Base-by-base conservation (phyloP, 1,140 invertebrate species). In the Chironomus tepperi region DNA sequence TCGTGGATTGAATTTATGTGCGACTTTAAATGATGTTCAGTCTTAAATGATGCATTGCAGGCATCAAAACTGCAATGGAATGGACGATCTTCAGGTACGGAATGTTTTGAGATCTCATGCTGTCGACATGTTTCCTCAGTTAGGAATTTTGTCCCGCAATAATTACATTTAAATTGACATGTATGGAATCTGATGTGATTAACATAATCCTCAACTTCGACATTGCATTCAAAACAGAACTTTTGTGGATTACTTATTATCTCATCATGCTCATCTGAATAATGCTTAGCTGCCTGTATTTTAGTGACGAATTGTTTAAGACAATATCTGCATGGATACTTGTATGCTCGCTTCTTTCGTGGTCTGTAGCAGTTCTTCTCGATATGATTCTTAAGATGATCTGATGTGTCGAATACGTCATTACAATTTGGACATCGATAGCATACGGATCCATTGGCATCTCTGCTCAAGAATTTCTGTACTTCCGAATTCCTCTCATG, bases 241-340 rank as follows among this genome's bases (percentile, higher is more conserved):
- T 57, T 57, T 57, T 57, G 47, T 57, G 47, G 47, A 15, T 57
- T 57, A n/a, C n/a, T n/a, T n/a, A 57, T 57, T 57, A n/a, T 57
- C 1, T 15, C 12, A 57, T 57, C 12, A 15, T 57, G 47, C 12
- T 15, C 5, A 5, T 57, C 47, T 1, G 15, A 57, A 57, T 57
- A 57, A 15, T 57, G 47, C 12, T 15, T 57, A n/a, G 47, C 47
- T n/a, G 47, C 47, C 15, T 57, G 12, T n/a, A 57, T 57, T 57
- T 57, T 57, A n/a, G 47, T 57, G 5, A 15, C 15, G 15, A 57
- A 57, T 57, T 57, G 47, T 15, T 57, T 10, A 3, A 5, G 10
- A 57, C 47, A 57, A 57, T n/a, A 57, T 57, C 12, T 57, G n/a
- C 47, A 57, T n/a, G 47, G 47, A 57, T 57, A 57, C n/a, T 57